Evolutionary conservation across 1,140 invertebrate genomes (phyloP).

Genomic region (Drosophila novamexicana): DNA sequence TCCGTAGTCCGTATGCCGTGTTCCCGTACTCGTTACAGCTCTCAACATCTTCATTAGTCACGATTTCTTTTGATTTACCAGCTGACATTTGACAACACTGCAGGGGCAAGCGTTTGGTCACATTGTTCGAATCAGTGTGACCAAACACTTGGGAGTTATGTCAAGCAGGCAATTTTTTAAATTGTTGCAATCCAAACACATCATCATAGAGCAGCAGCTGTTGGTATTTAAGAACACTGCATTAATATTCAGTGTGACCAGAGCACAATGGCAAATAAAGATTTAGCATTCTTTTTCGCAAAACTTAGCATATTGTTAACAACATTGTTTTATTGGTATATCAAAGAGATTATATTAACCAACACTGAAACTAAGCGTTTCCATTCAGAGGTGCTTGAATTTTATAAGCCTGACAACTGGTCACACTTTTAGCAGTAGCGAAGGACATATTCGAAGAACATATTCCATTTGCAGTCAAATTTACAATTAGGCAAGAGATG

Average conservation of each 20-base stretch:
- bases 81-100: conserved; percentile 33
- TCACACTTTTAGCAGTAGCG: not conserved
- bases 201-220: no score
- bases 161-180: not conserved
- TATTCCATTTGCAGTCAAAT: no score
- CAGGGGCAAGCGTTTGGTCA: conserved; percentile 8
- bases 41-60: conserved; percentile 50
- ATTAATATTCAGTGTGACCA: not conserved
- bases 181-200: no score
- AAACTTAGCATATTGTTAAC: no score
- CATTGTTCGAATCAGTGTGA: conserved; percentile 11
- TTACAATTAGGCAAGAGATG: no score
- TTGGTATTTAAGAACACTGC: not conserved
- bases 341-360: not conserved
- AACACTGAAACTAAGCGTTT: not conserved
- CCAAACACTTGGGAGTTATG: not conserved
- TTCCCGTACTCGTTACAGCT: conserved; percentile 23
- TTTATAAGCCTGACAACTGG: no score
- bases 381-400: not conserved
- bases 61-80: conserved; percentile 27
- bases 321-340: not conserved
- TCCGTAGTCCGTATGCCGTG: conserved; percentile 7
- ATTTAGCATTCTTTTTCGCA: no score
- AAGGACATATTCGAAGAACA: no score
- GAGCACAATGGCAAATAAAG: no score